A percentile compares a stretch with the other conserved stretches of the same genome.
These are phyloP conservation scores for Capitulum mitella DNA, from an alignment of 2,888 invertebrate species.

Conservation along the genomic window DNA sequence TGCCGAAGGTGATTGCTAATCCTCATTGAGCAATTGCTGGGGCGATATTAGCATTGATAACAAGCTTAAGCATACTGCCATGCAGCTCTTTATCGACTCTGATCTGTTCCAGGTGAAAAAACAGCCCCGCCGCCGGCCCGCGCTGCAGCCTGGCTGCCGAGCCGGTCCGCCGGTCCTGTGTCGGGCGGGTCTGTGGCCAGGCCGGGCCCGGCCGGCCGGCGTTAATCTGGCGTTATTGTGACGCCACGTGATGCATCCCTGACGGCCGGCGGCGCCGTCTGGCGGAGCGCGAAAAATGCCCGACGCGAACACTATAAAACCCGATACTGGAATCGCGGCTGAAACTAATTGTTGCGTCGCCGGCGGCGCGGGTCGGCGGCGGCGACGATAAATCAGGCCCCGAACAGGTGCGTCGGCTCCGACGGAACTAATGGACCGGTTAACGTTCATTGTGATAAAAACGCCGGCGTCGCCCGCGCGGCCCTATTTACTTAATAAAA, in stretches of 20 bases:
- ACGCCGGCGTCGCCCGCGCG: neutral
- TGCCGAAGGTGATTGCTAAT: too few relatives aligned
- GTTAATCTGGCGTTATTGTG: neutral
- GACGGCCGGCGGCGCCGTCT: slow-evolving; percentile 1
- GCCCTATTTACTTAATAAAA: slow-evolving; percentile 11
- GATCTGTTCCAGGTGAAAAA: too few relatives aligned
- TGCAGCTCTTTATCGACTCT: too few relatives aligned
- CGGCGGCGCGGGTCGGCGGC: neutral
- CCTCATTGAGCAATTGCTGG: too few relatives aligned
- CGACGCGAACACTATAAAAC: slow-evolving; percentile 13
- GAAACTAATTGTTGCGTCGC: slow-evolving; percentile 11
- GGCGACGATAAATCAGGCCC: neutral
- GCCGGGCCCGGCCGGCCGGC: neutral
- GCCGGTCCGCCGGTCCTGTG: too few relatives aligned
- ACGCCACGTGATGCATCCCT: neutral
- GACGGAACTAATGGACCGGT: neutral
- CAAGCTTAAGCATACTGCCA: too few relatives aligned
- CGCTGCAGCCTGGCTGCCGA: too few relatives aligned
- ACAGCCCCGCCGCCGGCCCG: too few relatives aligned
- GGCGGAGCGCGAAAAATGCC: neutral
- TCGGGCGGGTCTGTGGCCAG: neutral
- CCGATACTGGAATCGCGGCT: neutral
- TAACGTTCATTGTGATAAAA: slow-evolving; percentile 24
- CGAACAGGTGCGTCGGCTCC: neutral
- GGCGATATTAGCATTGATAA: too few relatives aligned